phyloP scores from a whole-genome alignment of 1,140 invertebrate genomes.

The Drosophila mauritiana region DNA sequence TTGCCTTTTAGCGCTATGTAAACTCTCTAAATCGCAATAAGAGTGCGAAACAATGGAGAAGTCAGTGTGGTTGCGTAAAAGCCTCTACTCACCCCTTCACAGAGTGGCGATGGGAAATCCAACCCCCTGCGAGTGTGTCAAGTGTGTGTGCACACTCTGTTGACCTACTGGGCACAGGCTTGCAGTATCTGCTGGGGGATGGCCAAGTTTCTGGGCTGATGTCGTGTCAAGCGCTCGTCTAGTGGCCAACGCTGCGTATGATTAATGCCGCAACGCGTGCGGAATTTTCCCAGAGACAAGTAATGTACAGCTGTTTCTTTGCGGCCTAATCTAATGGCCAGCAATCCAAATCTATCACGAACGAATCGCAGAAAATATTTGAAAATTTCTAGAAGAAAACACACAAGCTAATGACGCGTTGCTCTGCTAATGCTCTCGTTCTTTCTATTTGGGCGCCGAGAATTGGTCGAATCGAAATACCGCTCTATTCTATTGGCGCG shows the following conservation, averaged over 20 bases:
- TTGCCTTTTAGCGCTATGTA: conserved; percentile 13
- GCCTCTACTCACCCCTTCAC: neutral
- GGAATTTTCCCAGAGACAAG: conserved; percentile 48
- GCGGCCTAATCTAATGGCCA: conserved; percentile 59
- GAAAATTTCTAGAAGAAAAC: conserved; percentile 74
- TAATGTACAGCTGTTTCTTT: conserved; percentile 44
- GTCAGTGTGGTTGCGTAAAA: conserved; percentile 25
- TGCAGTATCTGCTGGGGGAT: neutral
- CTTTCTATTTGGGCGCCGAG: conserved; percentile 2
- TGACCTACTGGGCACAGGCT: conserved; percentile 44
- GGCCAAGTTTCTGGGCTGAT: conserved; percentile 8
- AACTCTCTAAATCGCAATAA: conserved; percentile 28
- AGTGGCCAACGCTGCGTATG: conserved; percentile 54
- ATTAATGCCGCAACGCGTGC: conserved; percentile 55
- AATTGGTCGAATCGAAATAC: conserved; percentile 13
- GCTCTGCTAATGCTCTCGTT: conserved; percentile 3
- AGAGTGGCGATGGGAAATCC: neutral
- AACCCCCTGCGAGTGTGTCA: conserved; percentile 47
- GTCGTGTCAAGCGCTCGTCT: conserved; percentile 1
- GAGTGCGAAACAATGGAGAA: conserved; percentile 12
- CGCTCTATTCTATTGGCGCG: neutral
- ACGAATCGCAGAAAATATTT: conserved; percentile 49
- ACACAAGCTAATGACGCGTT: conserved; percentile 22
- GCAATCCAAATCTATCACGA: conserved; percentile 58
- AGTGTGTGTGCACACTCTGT: conserved; percentile 54